These are phyloP conservation scores for Heteromurus nitidus DNA, from an alignment of 2,888 invertebrate genomes.

Conservation along the genomic window DNA sequence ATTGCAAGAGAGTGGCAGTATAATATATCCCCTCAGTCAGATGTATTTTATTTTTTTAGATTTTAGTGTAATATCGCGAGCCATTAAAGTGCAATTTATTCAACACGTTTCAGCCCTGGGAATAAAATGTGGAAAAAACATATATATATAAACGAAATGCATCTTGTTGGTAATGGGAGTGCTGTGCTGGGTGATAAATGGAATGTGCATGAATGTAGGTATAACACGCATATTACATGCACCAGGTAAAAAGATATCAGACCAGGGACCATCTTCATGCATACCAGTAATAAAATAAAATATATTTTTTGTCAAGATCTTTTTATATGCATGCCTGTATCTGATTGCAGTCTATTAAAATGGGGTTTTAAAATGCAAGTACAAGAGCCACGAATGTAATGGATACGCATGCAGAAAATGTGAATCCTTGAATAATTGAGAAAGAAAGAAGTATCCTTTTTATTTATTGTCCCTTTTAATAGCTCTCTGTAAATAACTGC, in stretches of 20 bases:
- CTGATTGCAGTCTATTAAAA: background rate
- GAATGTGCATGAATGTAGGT: too few species aligned
- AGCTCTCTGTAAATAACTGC: background rate
- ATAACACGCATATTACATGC: too few species aligned
- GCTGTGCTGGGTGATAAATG: background rate
- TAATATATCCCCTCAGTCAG: background rate
- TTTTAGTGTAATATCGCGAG: background rate
- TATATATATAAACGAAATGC: background rate
- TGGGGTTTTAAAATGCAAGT: too few species aligned
- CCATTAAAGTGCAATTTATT: conserved; percentile 19
- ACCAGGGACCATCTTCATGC: background rate
- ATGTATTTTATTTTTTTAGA: background rate
- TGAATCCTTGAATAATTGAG: background rate
- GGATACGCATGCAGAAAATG: too few species aligned
- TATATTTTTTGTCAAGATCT: too few species aligned
- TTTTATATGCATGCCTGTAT: too few species aligned
- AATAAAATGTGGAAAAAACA: background rate
- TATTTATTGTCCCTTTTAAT: conserved; percentile 14
- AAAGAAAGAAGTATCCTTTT: background rate
- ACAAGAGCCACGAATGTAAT: too few species aligned
- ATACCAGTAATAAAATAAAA: background rate
- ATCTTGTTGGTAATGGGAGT: background rate
- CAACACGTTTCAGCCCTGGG: conserved; percentile 18
- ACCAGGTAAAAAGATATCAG: background rate
- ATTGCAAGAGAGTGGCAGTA: background rate